Evolutionary conservation across 2,113 vertebrate genomes (phyloP), one percentile per base, ranked within the genome.

Genomic region (Harpagus bidentatus): DNA sequence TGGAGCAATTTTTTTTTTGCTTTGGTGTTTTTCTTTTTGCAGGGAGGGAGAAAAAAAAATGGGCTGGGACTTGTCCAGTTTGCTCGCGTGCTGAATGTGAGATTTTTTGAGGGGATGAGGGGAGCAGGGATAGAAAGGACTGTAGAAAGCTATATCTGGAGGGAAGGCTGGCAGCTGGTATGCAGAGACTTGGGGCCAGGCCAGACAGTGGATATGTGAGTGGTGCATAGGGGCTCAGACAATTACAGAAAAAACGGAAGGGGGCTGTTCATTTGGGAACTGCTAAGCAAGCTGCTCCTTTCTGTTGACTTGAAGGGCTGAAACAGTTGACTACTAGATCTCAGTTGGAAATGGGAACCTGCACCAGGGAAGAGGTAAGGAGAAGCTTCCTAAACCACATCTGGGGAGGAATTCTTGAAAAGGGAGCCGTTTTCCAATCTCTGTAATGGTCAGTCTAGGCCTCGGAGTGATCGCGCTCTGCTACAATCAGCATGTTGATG

Each of bases 381-480:
- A 63, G 71, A 34, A 66, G 29, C 48, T 90, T 77, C 56, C 62
- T 76, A 61, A 92, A 76, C 29, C 31, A 25, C 26, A 11, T 21
- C 28, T 38, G 28, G 11, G 45, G 40, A 71, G 16, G 58, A 90
- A 47, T 52, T 58, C 11, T 52, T 67, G 16, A 56, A 56, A 76
- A 52, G 9, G 2, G 25, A 86, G 36, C n/a, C 21, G 3, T 81
- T 42, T 88, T 81, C 47, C 25, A 21, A 1, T 32, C 23, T 42
- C 14, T 67, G 22, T 47, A 32, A 19, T 11, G 28, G 22, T 55
- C 14, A 22, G 10, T 20, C 19, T 74, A 26, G 32, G 25, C 61
- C 25, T 66, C 0, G 0, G 63, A 61, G 36, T 23, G 22, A 48
- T 38, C 3, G 3, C 6, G 7, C 31, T 70, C 56, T 43, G 21